Evolutionary conservation across 2,113 vertebrate species (phyloP).

Genomic region (Cinclus cinclus): DNA sequence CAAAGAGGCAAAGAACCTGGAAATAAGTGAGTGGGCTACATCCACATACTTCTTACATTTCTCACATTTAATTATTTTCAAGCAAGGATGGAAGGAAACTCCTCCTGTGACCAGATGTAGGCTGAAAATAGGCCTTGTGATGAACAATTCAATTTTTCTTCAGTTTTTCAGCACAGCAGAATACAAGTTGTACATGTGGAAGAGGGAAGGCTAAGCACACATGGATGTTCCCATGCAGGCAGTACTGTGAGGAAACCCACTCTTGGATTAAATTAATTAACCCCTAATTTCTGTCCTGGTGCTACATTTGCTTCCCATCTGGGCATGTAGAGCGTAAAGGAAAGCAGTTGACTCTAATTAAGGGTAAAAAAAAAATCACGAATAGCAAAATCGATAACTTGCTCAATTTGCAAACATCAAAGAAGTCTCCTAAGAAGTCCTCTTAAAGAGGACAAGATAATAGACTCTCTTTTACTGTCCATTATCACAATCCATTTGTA

Average conservation of each 20-base stretch:
- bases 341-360: neutral
- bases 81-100: neutral
- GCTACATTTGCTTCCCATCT: neutral
- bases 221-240: neutral
- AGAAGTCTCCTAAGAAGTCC: neutral
- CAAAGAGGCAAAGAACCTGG: neutral
- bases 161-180: neutral
- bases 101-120: neutral
- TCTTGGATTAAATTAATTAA: neutral
- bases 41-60: neutral
- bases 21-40: neutral
- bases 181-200: neutral
- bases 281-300: neutral
- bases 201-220: neutral
- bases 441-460: neutral
- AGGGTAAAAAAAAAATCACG: neutral
- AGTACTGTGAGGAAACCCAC: neutral
- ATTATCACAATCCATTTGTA: neutral
- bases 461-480: neutral
- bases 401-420: neutral
- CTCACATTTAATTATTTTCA: neutral
- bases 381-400: neutral
- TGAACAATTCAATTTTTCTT: neutral
- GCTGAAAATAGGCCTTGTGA: neutral
- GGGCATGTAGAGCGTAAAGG: rapidly evolving